Evolutionary conservation across 2,797 vertebrate species (phyloP).

Genomic region (Urocyon cinereoargenteus): DNA sequence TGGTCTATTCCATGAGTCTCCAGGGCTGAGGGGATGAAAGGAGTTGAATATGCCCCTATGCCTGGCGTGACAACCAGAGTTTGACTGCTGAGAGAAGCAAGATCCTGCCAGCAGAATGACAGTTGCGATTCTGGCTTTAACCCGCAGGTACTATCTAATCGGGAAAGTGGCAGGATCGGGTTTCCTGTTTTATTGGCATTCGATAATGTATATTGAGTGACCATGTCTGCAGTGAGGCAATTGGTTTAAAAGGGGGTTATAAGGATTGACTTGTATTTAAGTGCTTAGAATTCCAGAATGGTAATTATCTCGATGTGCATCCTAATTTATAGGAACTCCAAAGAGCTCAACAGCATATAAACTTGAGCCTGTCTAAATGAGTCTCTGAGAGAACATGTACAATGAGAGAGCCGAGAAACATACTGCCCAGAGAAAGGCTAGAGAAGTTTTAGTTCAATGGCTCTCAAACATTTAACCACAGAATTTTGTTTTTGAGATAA

Average conservation of each 20-base stretch:
- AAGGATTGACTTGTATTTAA: constrained; percentile 65
- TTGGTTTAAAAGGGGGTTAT: constrained; percentile 29
- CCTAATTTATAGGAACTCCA: constrained; percentile 53
- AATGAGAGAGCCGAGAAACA: neutral
- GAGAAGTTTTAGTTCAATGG: neutral
- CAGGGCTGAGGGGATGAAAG: neutral
- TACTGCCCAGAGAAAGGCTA: neutral
- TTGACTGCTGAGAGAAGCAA: neutral
- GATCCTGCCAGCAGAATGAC: neutral
- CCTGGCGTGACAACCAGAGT: neutral
- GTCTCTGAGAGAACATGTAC: neutral
- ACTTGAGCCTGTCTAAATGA: constrained; percentile 5
- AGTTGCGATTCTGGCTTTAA: neutral
- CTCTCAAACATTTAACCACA: neutral
- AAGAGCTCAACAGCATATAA: neutral
- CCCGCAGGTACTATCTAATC: neutral
- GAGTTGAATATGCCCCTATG: neutral
- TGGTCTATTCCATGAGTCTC: neutral
- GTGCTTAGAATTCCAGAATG: constrained; percentile 69
- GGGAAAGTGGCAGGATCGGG: neutral
- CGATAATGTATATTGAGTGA: constrained; percentile 21
- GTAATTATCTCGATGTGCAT: constrained; percentile 45
- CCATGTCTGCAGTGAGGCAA: neutral
- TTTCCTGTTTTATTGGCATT: constrained; percentile 48
- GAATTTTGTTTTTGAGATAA: neutral